Conservation (phyloP, 2,113 vertebrate species). For the Hydropotes inermis region DNA sequence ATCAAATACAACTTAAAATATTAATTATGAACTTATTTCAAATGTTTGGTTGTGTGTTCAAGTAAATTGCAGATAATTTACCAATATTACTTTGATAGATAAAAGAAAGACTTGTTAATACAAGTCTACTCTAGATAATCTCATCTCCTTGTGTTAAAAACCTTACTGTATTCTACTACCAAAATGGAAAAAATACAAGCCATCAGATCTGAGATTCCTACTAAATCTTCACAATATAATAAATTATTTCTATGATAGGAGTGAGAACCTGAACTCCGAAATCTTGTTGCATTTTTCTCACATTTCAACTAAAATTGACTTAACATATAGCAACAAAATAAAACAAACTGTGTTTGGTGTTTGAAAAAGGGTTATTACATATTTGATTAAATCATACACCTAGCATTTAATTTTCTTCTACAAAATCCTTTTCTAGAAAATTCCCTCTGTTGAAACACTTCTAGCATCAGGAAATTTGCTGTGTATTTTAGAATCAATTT, state of each 20-base stretch:
- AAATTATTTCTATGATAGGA: neutral
- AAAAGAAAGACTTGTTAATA: neutral
- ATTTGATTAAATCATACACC: neutral
- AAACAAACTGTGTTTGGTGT: neutral
- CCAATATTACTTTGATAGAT: neutral
- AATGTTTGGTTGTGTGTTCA: neutral
- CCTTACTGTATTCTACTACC: neutral
- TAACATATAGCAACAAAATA: neutral
- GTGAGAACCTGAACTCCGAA: neutral
- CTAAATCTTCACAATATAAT: neutral
- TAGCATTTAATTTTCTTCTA: neutral
- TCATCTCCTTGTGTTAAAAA: neutral
- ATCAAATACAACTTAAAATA: constrained; percentile 10
- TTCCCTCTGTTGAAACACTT: neutral
- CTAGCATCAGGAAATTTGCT: neutral
- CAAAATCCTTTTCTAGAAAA: neutral
- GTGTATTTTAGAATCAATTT: neutral
- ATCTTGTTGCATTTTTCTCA: neutral
- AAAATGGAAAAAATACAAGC: neutral
- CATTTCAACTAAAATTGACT: neutral
- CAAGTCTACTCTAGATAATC: neutral
- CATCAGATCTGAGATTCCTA: neutral
- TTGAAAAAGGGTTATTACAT: neutral
- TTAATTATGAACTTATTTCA: constrained; percentile 4
- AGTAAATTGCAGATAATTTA: neutral